Evolutionary conservation across 2,797 vertebrate species (phyloP), one percentile per base, ranked within the genome.

Genomic region (Poecilia picta): DNA sequence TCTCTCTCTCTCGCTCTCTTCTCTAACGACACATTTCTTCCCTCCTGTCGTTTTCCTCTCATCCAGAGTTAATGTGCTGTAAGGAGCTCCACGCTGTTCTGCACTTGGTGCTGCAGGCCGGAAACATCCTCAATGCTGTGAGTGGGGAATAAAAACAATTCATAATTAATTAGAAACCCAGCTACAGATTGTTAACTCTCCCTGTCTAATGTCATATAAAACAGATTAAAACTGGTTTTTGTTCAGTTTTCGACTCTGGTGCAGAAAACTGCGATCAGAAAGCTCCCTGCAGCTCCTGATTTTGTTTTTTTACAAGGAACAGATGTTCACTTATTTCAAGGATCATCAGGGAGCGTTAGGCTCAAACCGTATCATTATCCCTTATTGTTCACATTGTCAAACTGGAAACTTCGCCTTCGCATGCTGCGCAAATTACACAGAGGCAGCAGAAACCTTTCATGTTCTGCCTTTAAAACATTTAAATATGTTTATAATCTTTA

Each of bases 101-200:
- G 76, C 97, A 98, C 91, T 95, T 99, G 95, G 98, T 99, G 86
- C 97, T 99, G 64, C 97, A 94, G 86, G 91, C 93, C 2, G 93
- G 92, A 75, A 94, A 94, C 91, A 75, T 94, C 57, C 91, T 94
- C 36, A 93, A 94, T 0, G 90, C 91, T 28, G 93, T 94, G 83
- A 94, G 93, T 85, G 6, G 12, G 4, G 45, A 57, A 13, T 12
- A 8, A 75, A 13, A 20, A 47, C 43, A 20, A 15, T 64, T 28
- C 28, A 77, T 75, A 4, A 73, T 68, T 82, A 76, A 85, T 81
- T 68, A 74, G 39, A 71, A 28, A 73, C 28, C 4, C 15, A 39
- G 36, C 8, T 15, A 13, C 33, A 41, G 12, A 53, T 57, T 11
- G 36, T 57, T 39, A 2, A 23, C 36, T 64, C 16, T 23, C 18